Percentiles rank a stretch among this genome's conserved stretches.
phyloP scores from a whole-genome alignment of 2,797 vertebrate species.

The Brachyalestes nurse region DNA sequence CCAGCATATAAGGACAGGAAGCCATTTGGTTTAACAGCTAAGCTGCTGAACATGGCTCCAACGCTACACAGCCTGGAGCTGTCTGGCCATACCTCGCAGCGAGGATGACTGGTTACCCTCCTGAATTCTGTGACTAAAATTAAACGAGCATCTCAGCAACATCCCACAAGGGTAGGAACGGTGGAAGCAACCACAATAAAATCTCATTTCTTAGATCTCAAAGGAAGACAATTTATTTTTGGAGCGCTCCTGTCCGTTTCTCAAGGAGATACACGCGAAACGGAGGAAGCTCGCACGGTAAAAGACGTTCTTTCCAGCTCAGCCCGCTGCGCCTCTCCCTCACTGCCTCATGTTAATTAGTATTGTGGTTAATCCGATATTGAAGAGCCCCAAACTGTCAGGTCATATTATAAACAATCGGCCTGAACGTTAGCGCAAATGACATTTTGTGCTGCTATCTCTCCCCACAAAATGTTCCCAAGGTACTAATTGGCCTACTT shows the following conservation, averaged over 20 bases:
- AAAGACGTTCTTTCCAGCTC: conserved; percentile 62
- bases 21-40: neutral
- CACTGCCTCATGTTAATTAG: conserved; percentile 81
- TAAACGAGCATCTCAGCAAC: conserved; percentile 12
- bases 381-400: conserved; percentile 83
- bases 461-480: conserved; percentile 79
- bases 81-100: neutral
- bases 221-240: conserved; percentile 12
- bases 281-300: neutral
- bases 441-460: conserved; percentile 79
- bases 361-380: conserved; percentile 83
- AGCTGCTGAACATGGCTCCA: neutral
- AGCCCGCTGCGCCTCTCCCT: conserved; percentile 66
- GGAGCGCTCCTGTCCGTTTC: conserved; percentile 13
- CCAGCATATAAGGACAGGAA: neutral
- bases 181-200: conserved; percentile 13
- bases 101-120: neutral
- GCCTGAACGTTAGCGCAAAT: conserved; percentile 74
- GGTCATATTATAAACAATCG: conserved; percentile 85
- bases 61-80: neutral
- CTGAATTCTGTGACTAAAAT: conserved; percentile 1
- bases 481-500: conserved; percentile 85
- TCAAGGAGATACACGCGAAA: conserved; percentile 13
- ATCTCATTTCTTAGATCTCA: conserved; percentile 25
- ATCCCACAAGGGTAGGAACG: neutral